Base-by-base conservation (phyloP, 2,888 invertebrate genomes). In the Tyria jacobaeae region DNA sequence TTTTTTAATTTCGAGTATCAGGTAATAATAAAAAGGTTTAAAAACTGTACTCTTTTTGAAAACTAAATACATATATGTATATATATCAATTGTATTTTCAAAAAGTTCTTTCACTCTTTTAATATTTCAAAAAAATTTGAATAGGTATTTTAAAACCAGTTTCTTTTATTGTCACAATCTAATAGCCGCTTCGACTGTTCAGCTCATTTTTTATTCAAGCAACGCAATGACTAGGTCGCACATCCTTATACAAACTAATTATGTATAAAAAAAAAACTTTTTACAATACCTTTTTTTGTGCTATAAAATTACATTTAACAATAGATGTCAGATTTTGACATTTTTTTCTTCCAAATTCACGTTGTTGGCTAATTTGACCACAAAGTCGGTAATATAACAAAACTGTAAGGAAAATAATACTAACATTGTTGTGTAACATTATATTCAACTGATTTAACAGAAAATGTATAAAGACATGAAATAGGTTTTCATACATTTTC, bases 231-330 rank as follows among this genome's bases (percentile, higher is more conserved):
- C 61, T 62, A 62, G 61, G 57, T 62, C 27, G 39, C 44, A 60
- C 49, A 50, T 35, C 27, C 50, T 55, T 37, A 62, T 34, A 47
- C 24, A 44, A 21, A 44, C 27, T 55, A 55, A 55, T 35, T 35
- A 48, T 15, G 25, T 41, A 31, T 17, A 37, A 37, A 61, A 54
- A 60, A 57, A 57, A 24, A 47, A 7, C 44, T 58, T 61, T 51
- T 59, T 52, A 71, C 62, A 64, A 56, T 62, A 71, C 37, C n/a
- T n/a, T n/a, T 55, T 59, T 69, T 74, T 71, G 75, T 73, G 75
- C 75, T 66, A 51, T 53, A 52, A 55, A 25, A 49, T 39, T 12
- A 55, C 34, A 48, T 31, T 62, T 49, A n/a, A 64, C 60, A 53
- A 52, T 54, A 60, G 27, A 59, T 57, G 31, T 10, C 51, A 64